Evolutionary conservation across 1,140 invertebrate genomes (phyloP), one percentile per base, ranked within the genome.

Genomic region (Ips nitidus): DNA sequence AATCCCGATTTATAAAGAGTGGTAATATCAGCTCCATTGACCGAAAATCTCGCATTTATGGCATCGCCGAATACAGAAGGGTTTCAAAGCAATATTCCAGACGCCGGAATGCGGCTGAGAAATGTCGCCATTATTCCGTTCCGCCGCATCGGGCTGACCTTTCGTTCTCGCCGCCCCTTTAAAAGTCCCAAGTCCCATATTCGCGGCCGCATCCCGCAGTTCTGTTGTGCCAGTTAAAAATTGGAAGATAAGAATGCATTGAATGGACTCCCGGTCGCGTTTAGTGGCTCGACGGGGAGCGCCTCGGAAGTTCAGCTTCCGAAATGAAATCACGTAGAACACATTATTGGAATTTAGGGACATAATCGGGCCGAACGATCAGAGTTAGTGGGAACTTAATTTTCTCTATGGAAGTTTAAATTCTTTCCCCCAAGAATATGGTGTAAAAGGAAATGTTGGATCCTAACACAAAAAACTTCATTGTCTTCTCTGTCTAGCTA

Each of bases 101-200:
- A 66, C 41, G 43, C 50, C 47, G 64, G 64, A 66, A 66, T 66
- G 64, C 56, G 64, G 64, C 41, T 3, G 41, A 66, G 64, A 66
- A 66, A 66, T 66, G 64, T 66, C 64, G 64, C 64, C 55, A 66
- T 66, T 58, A 66, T 66, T 66, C 64, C 64, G 64, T 50, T 66
- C 55, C 38, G 58, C 55, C 64, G 64, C 55, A 66, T 66, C 64
- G n/a, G 37, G 55, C 41, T 66, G 64, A 57, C 64, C 64, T 66
- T 66, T 66, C 22, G 53, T 40, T 45, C 59, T 47, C 56, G 56
- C 7, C 59, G 22, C 22, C 22, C 22, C 59, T 41, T 47, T 43
- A 61, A 61, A 61, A 61, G 41, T 61, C 41, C 59, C 45, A 61
- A 50, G 45, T 8, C 45, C 45, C 45, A 22, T 37, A 39, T 6